Conservation (phyloP, 1,140 invertebrate species). For the Drosophila arawakana region DNA sequence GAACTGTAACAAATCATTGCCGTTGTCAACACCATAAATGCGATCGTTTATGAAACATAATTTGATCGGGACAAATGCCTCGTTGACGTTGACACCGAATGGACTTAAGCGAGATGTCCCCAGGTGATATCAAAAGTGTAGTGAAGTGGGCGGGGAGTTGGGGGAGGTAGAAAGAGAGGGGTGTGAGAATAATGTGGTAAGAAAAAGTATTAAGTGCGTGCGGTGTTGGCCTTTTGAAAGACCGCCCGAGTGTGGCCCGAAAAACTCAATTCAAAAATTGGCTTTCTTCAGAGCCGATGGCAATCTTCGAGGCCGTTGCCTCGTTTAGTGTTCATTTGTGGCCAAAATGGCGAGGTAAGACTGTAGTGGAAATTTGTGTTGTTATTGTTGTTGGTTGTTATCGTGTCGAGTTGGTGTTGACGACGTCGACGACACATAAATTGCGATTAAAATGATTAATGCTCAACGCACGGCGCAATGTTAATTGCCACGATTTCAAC, state of each 20-base stretch:
- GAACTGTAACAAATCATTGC: conserved; percentile 79
- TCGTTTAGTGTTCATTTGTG: conserved; percentile 73
- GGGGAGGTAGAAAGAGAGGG: not conserved
- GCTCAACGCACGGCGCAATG: conserved; percentile 81
- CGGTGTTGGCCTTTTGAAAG: conserved; percentile 68
- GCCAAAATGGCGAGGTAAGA: conserved; percentile 44
- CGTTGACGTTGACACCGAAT: conserved; percentile 64
- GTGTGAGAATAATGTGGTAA: conserved; percentile 21
- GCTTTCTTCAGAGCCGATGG: conserved; percentile 62
- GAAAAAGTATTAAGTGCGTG: conserved; percentile 45
- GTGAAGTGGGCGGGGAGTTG: not conserved
- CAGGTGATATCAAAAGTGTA: conserved; percentile 29
- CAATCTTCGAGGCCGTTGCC: conserved; percentile 44
- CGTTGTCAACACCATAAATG: conserved; percentile 70
- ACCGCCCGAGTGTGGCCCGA: conserved; percentile 63
- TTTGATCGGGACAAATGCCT: conserved; percentile 77
- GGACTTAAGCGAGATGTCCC: conserved; percentile 43
- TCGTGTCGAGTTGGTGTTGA: conserved; percentile 70
- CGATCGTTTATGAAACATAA: conserved; percentile 82
- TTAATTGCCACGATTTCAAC: conserved; percentile 71
- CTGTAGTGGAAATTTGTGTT: conserved; percentile 19
- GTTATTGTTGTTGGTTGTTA: conserved; percentile 38
- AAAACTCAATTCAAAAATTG: conserved; percentile 67
- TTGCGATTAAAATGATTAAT: conserved; percentile 83
- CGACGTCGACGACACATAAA: conserved; percentile 80